Conservation (phyloP, 2,888 invertebrate genomes). For the Andrena dorsata region DNA sequence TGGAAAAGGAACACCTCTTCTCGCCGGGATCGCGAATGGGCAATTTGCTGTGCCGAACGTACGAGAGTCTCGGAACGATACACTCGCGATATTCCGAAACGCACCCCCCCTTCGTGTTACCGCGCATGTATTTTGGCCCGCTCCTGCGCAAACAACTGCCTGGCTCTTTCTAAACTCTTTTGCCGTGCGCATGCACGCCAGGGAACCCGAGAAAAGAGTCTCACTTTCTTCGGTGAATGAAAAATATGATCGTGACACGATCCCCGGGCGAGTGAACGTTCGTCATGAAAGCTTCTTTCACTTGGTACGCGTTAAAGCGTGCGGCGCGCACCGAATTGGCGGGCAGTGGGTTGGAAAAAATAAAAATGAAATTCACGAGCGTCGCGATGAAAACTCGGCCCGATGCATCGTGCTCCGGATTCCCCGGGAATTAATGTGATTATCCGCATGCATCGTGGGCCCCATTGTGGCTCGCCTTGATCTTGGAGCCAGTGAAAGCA, state of each 20-base stretch:
- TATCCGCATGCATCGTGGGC: slow-evolving; percentile 26
- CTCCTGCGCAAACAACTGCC: too few species aligned
- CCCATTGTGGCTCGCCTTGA: slow-evolving; percentile 35
- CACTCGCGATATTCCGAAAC: background rate
- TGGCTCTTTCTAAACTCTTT: too few species aligned
- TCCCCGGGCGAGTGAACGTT: background rate
- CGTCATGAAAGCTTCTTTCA: slow-evolving; percentile 14
- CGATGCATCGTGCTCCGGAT: slow-evolving; percentile 11
- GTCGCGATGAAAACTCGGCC: slow-evolving; percentile 21
- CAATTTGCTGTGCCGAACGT: slow-evolving; percentile 13
- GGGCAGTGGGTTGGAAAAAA: slow-evolving; percentile 15
- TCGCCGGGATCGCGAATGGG: slow-evolving; percentile 7
- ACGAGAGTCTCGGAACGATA: background rate
- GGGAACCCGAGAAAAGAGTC: slow-evolving; percentile 10
- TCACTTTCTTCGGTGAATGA: background rate
- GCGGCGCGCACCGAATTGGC: background rate
- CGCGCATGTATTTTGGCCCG: too few species aligned
- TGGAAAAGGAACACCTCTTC: slow-evolving; percentile 4
- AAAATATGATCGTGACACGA: background rate
- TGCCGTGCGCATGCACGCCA: background rate
- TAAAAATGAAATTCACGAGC: background rate
- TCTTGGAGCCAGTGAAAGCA: slow-evolving; percentile 46
- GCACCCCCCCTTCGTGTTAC: too few species aligned
- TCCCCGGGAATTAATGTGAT: slow-evolving; percentile 39
- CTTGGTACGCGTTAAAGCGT: too few species aligned